phyloP scores from a whole-genome alignment of 2,113 vertebrate genomes.

The Melanerpes aurifrons region DNA sequence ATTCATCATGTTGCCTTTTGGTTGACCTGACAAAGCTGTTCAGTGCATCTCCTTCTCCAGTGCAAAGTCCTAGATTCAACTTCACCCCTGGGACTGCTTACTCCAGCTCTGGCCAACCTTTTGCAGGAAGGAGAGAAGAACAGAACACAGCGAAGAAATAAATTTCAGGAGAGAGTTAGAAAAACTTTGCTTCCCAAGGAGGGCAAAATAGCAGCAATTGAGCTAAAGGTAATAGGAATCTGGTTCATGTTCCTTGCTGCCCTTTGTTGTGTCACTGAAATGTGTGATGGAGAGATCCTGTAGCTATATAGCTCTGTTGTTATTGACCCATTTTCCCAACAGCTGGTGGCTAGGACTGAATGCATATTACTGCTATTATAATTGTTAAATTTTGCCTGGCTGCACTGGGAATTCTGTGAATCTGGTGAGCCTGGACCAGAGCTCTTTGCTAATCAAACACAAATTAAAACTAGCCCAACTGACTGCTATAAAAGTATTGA shows the following conservation, averaged over 20 bases:
- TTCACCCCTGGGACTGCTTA: background rate
- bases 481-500: slow-evolving; percentile 39
- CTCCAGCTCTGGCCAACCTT: background rate
- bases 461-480: slow-evolving; percentile 50
- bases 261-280: background rate
- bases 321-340: slow-evolving; percentile 60
- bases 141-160: background rate
- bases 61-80: background rate
- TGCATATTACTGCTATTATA: slow-evolving; percentile 11
- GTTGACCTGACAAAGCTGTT: background rate
- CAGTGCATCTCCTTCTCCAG: background rate
- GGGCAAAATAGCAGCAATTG: background rate
- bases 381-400: slow-evolving; percentile 26
- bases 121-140: background rate
- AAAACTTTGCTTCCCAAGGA: background rate
- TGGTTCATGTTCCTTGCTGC: background rate
- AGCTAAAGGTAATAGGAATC: background rate
- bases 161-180: background rate
- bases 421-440: slow-evolving; percentile 32
- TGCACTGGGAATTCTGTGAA: slow-evolving; percentile 39
- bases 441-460: slow-evolving; percentile 61
- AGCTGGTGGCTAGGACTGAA: slow-evolving; percentile 26
- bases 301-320: background rate
- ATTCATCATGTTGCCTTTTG: background rate
- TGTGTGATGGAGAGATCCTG: background rate